Base-by-base conservation (phyloP, 1,140 invertebrate genomes). In the Zelostemma sp. region DNA sequence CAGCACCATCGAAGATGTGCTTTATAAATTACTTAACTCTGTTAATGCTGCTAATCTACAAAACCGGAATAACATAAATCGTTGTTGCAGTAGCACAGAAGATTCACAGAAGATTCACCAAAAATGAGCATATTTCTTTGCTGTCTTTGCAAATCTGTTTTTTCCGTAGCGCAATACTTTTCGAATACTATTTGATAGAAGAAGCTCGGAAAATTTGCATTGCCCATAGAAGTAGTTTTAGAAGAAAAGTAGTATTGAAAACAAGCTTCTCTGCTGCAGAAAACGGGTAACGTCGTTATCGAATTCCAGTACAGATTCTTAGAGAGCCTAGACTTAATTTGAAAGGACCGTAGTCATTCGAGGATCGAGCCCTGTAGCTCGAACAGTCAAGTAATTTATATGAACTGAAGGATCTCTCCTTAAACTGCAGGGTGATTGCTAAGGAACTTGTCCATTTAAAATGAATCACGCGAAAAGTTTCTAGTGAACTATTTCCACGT, bases 291-390 rank as follows among this genome's bases (percentile, higher is more conserved):
- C 51, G 62, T 59, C 62, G 62, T 66, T 66, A 66, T 66, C 62
- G 56, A 54, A 66, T 66, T 66, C 62, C 55, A 41, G 62, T 48
- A 59, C 55, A 66, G 55, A 58, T 58, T 66, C 62, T 17, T 41
- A 16, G 33, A 54, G 43, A 66, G 33, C 50, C 50, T 66, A 46
- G 55, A 66, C 62, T 66, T 66, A 49, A 66, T 66, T 66, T 66
- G 18, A 66, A 49, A 41, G 40, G 40, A 14, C 40, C 40, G 40
- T 15, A n/a, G 40, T 41, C 40, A 15, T 41, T 41, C 14, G 40
- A 54, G 62, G 59, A 65, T 62, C 50, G 46, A 62, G 31, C 45
- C 51, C 28, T 28, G 50, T 45, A 57, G 53, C 53, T 57, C 50
- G 48, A 55, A 55, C 18, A 55, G 61, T 46, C 47, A 11, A 57